Evolutionary conservation across 1,140 invertebrate species (phyloP).

Genomic region (Lasioglossum albipes): DNA sequence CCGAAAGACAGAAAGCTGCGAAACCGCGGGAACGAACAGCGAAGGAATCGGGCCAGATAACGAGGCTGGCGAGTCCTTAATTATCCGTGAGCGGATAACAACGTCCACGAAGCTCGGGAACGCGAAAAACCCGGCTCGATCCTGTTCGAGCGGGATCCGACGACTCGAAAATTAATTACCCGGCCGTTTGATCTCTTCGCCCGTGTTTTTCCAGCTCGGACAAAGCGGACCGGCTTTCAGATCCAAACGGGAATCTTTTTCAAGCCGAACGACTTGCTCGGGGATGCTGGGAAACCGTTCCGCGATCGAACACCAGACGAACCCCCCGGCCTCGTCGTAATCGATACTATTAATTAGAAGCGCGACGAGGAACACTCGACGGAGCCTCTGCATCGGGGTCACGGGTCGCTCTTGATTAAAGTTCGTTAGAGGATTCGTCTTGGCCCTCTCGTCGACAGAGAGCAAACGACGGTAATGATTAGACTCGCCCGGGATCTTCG

Average conservation of each 20-base stretch:
- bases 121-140: background rate
- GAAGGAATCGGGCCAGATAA: background rate
- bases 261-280: background rate
- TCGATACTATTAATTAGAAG: slow-evolving; percentile 45
- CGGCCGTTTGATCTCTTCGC: slow-evolving; percentile 13
- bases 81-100: background rate
- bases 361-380: slow-evolving; percentile 1
- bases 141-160: background rate
- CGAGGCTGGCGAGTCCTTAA: background rate
- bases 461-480: too few species aligned
- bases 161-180: slow-evolving; percentile 31
- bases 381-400: slow-evolving; percentile 3
- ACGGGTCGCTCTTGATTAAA: background rate
- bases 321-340: slow-evolving; percentile 20
- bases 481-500: too few species aligned
- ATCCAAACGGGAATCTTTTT: slow-evolving; percentile 13
- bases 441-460: too few species aligned
- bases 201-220: background rate
- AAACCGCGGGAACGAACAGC: background rate
- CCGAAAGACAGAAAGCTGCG: background rate
- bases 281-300: background rate
- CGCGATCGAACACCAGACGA: background rate
- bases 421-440: background rate
- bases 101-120: too few species aligned
- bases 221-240: background rate